Conservation (phyloP, 2,113 vertebrate species). For the Aspidoscelis tigris region DNA sequence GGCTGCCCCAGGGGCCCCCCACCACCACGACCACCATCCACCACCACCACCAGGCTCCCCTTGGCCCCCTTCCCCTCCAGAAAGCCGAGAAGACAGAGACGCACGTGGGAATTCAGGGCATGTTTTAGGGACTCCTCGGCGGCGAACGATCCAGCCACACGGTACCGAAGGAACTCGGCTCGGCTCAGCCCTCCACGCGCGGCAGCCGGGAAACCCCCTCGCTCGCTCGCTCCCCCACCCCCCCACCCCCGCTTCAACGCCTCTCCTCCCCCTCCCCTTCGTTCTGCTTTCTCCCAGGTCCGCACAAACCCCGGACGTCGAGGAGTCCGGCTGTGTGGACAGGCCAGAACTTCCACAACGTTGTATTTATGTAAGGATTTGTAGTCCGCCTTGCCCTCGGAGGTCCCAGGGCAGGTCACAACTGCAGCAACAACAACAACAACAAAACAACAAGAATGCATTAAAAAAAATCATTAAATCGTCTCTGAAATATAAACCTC, state of each 20-base stretch:
- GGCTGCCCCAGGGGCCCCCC: not conserved
- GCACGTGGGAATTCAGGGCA: not conserved
- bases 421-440: too few relatives aligned
- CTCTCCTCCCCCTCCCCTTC: not conserved
- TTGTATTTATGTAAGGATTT: too few relatives aligned
- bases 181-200: not conserved
- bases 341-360: too few relatives aligned
- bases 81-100: not conserved
- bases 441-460: too few relatives aligned
- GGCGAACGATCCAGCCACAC: rapidly evolving
- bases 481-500: too few relatives aligned
- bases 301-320: too few relatives aligned
- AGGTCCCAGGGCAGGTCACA: too few relatives aligned
- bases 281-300: too few relatives aligned
- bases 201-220: not conserved
- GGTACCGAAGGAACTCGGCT: not conserved
- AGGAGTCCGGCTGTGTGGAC: too few relatives aligned
- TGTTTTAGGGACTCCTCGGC: rapidly evolving
- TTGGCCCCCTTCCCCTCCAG: not conserved
- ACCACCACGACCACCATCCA: not conserved
- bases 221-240: not conserved
- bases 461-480: too few relatives aligned
- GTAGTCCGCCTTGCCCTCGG: too few relatives aligned
- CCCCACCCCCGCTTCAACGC: not conserved
- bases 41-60: not conserved